phyloP scores from a whole-genome alignment of 2,113 vertebrate genomes.

The Phocoena sinus region DNA sequence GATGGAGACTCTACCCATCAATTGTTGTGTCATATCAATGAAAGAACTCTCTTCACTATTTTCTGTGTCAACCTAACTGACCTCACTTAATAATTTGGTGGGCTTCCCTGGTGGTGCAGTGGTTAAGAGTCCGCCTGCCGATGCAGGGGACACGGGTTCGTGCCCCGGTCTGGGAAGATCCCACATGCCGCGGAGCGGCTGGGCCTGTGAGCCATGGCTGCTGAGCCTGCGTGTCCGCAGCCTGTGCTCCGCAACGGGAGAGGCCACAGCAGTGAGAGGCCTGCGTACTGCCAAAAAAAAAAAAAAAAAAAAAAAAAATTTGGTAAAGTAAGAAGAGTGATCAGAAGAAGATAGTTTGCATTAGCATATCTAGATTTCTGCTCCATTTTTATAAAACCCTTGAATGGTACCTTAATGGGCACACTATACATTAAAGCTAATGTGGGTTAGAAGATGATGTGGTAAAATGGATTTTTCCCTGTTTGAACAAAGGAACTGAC shows the following conservation, averaged over 20 bases:
- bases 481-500: background rate
- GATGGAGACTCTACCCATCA: background rate
- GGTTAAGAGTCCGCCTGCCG: too few species aligned
- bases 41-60: background rate
- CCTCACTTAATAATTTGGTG: background rate
- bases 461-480: background rate
- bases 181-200: too few species aligned
- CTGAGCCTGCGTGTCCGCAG: too few species aligned
- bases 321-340: background rate
- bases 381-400: background rate
- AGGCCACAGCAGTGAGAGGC: too few species aligned
- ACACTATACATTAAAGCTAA: background rate
- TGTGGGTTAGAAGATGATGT: background rate
- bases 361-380: background rate
- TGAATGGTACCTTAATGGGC: background rate
- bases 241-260: too few species aligned
- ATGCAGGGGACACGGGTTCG: too few species aligned
- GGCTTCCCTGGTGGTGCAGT: too few species aligned
- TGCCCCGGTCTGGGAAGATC: too few species aligned
- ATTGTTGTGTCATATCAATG: background rate
- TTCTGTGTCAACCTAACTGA: background rate
- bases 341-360: background rate
- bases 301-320: background rate
- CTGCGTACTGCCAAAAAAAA: too few species aligned
- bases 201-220: too few species aligned